Evolutionary conservation across 2,113 vertebrate genomes (phyloP).

Genomic region (Phyllostomus hastatus): DNA sequence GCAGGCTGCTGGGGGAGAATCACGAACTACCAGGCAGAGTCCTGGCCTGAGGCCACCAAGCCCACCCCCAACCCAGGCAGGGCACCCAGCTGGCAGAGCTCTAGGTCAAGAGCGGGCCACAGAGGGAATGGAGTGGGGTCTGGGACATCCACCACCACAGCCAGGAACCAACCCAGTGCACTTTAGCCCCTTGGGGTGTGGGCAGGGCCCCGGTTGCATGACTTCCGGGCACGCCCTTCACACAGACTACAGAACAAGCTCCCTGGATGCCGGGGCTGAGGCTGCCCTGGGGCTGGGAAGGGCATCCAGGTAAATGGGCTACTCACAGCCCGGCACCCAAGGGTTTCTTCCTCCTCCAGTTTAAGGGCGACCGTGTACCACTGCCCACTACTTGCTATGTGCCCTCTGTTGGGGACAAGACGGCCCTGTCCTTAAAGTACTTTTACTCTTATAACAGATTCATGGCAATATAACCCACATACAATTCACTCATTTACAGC

Average conservation of each 20-base stretch:
- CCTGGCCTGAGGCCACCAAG: not conserved
- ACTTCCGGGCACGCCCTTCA: not conserved
- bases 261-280: not conserved
- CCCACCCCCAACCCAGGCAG: not conserved
- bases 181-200: too few relatives aligned
- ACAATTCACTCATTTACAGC: not conserved
- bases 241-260: rapidly evolving
- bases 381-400: not conserved
- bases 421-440: not conserved
- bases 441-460: not conserved
- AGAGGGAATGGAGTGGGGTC: not conserved
- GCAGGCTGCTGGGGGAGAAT: not conserved
- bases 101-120: not conserved
- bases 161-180: not conserved
- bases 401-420: not conserved
- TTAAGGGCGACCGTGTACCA: not conserved
- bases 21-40: not conserved
- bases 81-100: not conserved
- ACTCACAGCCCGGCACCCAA: not conserved
- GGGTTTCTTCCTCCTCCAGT: not conserved
- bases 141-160: not conserved
- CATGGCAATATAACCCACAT: not conserved
- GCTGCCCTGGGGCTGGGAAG: not conserved
- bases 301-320: not conserved
- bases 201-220: not conserved